These are phyloP conservation scores for Microvelia longipes DNA, from an alignment of 1,140 invertebrate species.

Conservation along the genomic window DNA sequence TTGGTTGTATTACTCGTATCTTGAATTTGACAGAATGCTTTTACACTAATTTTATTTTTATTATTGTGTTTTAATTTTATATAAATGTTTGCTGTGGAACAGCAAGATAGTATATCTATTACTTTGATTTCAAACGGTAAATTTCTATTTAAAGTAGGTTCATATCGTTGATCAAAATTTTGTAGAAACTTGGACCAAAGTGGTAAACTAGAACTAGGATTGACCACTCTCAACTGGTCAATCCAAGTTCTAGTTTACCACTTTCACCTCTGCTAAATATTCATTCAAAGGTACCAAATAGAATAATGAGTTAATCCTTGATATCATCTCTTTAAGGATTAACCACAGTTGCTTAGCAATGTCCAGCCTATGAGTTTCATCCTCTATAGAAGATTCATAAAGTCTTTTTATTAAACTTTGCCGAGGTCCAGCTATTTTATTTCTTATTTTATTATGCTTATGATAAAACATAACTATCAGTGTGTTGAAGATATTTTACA, in stretches of 20 bases:
- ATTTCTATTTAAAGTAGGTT: neutral
- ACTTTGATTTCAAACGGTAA: neutral
- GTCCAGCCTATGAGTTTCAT: neutral
- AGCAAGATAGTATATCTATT: neutral
- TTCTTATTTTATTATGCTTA: neutral
- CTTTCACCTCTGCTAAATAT: neutral
- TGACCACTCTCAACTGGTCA: neutral
- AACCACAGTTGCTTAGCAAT: neutral
- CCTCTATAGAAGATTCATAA: neutral
- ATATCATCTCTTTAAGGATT: neutral
- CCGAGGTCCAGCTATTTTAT: neutral
- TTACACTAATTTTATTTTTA: neutral
- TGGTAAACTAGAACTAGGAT: neutral
- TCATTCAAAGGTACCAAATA: too few relatives aligned
- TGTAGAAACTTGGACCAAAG: neutral
- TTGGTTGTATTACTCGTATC: neutral
- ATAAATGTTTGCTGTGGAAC: neutral
- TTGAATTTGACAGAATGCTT: neutral
- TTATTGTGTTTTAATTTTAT: neutral
- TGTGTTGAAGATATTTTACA: neutral
- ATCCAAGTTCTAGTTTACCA: too few relatives aligned
- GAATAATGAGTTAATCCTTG: neutral
- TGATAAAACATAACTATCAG: neutral
- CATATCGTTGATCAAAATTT: neutral
- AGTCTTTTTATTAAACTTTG: neutral